Evolutionary conservation across 1,140 invertebrate genomes (phyloP), one percentile per base, ranked within the genome.

Genomic region (Riptortus pedestris): DNA sequence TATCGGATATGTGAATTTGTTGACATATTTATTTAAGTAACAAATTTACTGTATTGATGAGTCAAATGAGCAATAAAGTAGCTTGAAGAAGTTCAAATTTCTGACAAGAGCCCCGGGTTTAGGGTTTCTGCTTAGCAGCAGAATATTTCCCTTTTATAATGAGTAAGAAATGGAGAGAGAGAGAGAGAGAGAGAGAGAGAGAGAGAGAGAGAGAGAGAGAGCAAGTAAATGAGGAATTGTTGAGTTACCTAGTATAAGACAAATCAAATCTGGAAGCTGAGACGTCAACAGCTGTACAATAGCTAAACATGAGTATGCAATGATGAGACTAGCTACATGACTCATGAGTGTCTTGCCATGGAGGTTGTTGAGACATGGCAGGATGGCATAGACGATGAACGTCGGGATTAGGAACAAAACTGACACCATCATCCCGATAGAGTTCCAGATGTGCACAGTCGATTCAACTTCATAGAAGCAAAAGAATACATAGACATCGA

Each of bases 341-440:
- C 82, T 84, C 75, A 86, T 85, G 12, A 87, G 71, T 1, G 82
- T 86, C 67, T 83, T 81, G 0, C 85, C 85, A 48, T 87, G 85
- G 18, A 87, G 76, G 74, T 86, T 87, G 29, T 80, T 75, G 24
- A 86, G 73, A 18, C 77, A 74, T 0, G 84, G 81, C 27, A 87
- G 73, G 2, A 74, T 77, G n/a, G 75, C 71, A 71, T 87, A 87
- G 18, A 86, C 82, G 57, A 83, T 11, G 47, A 87, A 72, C 0
- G 85, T 87, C 9, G 81, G 68, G 5, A 81, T 70, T 43, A 86
- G 74, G 66, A 84, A 87, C 12, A 79, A 73, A 51, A 79, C 79
- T 0, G 81, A 83, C 60, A 82, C 76, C 1, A 77, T 62, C 14
- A 77, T 66, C 14, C 72, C 72, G 61, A 72, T 65, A 0, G 74